Conservation (phyloP, 2,888 invertebrate species). For the Colletes collaris region DNA sequence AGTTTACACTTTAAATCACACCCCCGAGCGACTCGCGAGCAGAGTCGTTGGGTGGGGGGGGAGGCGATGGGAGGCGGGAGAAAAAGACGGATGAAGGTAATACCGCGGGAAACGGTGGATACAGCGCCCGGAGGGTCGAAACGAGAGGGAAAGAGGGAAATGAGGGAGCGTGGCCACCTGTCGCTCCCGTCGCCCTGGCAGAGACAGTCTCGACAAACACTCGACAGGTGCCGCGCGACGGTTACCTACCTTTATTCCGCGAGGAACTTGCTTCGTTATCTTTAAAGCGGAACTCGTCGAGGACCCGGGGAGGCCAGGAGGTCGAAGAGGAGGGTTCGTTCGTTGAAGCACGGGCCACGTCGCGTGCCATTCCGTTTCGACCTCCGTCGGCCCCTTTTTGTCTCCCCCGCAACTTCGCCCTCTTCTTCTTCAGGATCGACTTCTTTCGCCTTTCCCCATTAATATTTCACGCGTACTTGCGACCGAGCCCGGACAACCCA, state of each 20-base stretch:
- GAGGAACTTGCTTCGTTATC: constrained; percentile 77
- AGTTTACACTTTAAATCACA: constrained; percentile 79
- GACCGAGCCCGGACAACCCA: neutral
- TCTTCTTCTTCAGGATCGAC: neutral
- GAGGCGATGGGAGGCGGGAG: constrained; percentile 19
- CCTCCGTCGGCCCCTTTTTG: constrained; percentile 7
- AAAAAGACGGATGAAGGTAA: constrained; percentile 53
- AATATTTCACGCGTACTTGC: constrained; percentile 25
- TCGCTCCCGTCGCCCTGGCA: constrained; percentile 71
- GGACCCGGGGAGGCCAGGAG: constrained; percentile 21
- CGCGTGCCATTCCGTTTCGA: constrained; percentile 57
- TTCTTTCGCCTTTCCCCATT: neutral
- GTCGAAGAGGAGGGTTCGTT: constrained; percentile 43
- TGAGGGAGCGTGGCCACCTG: constrained; percentile 71
- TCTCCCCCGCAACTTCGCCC: neutral
- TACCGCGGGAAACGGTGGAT: constrained; percentile 41
- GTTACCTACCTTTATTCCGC: constrained; percentile 73
- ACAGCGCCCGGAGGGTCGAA: neutral
- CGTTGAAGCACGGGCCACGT: constrained; percentile 12
- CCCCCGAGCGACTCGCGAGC: constrained; percentile 62
- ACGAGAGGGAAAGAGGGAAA: constrained; percentile 23
- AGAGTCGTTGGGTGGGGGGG: constrained; percentile 8
- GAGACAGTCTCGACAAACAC: constrained; percentile 72
- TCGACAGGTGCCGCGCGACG: constrained; percentile 64
- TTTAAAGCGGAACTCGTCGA: constrained; percentile 74